phyloP scores from a whole-genome alignment of 2,797 vertebrate genomes.

The Poeciliopsis turneri region DNA sequence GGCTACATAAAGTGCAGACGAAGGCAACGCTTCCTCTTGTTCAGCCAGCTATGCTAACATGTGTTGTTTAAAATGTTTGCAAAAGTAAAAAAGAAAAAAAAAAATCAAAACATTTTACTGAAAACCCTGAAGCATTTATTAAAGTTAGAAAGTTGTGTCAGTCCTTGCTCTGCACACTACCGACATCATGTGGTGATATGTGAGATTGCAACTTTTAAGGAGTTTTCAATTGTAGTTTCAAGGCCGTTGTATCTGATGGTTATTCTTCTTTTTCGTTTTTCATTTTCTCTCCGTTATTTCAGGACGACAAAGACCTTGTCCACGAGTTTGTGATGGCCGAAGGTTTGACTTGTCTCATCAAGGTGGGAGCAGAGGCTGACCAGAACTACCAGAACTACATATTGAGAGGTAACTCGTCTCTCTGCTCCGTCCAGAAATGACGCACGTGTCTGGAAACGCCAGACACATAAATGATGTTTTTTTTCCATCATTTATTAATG shows the following conservation, averaged over 20 bases:
- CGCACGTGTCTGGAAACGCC: not conserved
- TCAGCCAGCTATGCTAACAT: not conserved
- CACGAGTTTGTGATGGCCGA: constrained; percentile 96
- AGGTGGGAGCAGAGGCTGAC: constrained; percentile 94
- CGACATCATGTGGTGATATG: constrained; percentile 54
- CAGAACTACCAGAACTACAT: constrained; percentile 99
- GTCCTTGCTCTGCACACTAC: constrained; percentile 37
- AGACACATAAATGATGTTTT: too few species aligned
- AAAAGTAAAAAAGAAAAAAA: not conserved
- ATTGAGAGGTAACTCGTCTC: constrained; percentile 84
- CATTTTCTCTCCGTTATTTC: constrained; percentile 12
- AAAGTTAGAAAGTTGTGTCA: not conserved
- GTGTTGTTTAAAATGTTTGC: not conserved
- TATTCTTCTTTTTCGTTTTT: not conserved
- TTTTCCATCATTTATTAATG: too few species aligned
- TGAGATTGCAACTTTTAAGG: not conserved
- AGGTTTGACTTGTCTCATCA: constrained; percentile 94
- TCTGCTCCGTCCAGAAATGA: not conserved
- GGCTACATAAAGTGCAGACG: not conserved
- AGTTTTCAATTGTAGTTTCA: not conserved
- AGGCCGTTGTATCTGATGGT: not conserved
- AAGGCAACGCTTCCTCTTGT: not conserved
- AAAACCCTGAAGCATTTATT: not conserved
- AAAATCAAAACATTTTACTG: not conserved
- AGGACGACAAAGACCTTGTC: constrained; percentile 98